These are phyloP conservation scores for Etheostoma spectabile DNA, from an alignment of 2,113 vertebrate species.

Conservation along the genomic window DNA sequence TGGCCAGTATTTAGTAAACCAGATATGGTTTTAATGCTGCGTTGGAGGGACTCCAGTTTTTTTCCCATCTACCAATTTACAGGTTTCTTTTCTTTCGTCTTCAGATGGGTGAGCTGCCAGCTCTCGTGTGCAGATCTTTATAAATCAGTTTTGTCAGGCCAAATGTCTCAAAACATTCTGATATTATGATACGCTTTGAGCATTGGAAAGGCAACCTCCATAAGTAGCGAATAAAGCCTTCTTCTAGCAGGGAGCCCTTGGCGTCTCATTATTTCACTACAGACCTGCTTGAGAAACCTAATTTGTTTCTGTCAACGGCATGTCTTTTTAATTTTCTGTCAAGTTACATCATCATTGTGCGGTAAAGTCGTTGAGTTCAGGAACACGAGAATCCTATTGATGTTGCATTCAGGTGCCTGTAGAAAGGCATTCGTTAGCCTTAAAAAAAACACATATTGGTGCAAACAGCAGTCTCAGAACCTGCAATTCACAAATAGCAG, in stretches of 20 bases:
- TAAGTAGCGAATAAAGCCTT: background rate
- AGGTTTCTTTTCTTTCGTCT: too few relatives aligned
- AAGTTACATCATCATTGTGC: background rate
- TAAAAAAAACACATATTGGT: too few relatives aligned
- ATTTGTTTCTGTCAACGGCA: background rate
- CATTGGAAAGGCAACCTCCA: background rate
- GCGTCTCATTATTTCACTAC: too few relatives aligned
- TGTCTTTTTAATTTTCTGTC: background rate
- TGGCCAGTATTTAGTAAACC: background rate
- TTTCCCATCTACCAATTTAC: too few relatives aligned
- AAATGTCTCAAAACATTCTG: background rate
- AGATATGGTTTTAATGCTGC: background rate
- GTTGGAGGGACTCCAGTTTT: background rate
- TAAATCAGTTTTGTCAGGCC: too few relatives aligned
- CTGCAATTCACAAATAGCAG: background rate
- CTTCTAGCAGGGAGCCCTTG: too few relatives aligned
- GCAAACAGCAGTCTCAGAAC: background rate
- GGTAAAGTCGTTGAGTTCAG: background rate
- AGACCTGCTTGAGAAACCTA: background rate
- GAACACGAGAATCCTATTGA: background rate
- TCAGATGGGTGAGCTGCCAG: too few relatives aligned
- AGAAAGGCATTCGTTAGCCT: background rate
- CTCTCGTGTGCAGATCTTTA: too few relatives aligned
- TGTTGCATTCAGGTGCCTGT: background rate
- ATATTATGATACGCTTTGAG: background rate